Evolutionary conservation across 2,888 invertebrate species (phyloP).

Genomic region (Penaeus monodon): DNA sequence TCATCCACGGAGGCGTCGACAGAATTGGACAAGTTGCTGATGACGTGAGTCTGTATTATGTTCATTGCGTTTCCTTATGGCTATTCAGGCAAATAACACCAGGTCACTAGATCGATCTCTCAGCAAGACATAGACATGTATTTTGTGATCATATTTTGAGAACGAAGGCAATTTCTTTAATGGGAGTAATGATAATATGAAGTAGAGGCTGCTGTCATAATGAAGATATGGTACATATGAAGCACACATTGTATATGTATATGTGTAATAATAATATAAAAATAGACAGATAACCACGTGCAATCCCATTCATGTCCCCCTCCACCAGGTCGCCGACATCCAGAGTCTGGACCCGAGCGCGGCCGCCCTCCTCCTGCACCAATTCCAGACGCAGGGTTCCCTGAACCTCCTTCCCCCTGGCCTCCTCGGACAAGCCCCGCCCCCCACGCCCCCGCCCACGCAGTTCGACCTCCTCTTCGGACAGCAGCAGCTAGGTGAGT

Average conservation of each 20-base stretch:
- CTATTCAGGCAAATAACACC: too few relatives aligned
- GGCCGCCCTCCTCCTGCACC: constrained; percentile 6
- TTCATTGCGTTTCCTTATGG: too few relatives aligned
- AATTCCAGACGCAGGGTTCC: constrained; percentile 18
- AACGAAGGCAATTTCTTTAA: too few relatives aligned
- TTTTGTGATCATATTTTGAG: not conserved
- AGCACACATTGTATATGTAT: too few relatives aligned
- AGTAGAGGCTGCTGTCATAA: too few relatives aligned
- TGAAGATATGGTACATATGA: too few relatives aligned
- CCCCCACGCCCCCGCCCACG: not conserved
- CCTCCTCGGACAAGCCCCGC: not conserved
- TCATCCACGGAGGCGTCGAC: not conserved
- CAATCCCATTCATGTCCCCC: not conserved
- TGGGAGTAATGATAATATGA: too few relatives aligned
- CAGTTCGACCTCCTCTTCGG: too few relatives aligned
- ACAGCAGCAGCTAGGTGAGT: too few relatives aligned
- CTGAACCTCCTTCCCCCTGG: not conserved
- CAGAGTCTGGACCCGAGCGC: constrained; percentile 8
- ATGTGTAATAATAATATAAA: not conserved
- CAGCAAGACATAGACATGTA: not conserved
- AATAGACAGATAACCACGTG: not conserved
- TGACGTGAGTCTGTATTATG: constrained; percentile 11
- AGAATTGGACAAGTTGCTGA: not conserved
- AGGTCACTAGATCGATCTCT: not conserved
- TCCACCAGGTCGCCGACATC: not conserved